Conservation (phyloP, 2,888 invertebrate genomes). For the Cerastis leucographa region DNA sequence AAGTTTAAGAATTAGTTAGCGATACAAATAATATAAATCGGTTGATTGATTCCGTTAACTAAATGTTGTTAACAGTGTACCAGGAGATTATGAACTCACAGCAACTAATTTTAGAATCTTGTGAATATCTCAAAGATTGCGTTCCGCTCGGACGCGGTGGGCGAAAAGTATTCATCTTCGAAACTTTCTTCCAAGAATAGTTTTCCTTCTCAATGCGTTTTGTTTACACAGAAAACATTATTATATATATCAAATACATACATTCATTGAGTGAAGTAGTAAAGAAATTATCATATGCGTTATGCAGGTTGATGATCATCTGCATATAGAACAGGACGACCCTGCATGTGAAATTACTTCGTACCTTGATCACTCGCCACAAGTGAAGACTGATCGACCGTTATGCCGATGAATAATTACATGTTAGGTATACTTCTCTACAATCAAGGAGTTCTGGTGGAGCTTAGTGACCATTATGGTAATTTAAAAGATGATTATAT, state of each 20-base stretch:
- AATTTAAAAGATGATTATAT: slow-evolving; percentile 40
- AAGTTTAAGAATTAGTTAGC: not conserved
- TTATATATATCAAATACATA: not conserved
- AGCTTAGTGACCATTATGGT: slow-evolving; percentile 36
- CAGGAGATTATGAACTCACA: slow-evolving; percentile 20
- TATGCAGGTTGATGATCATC: slow-evolving; percentile 51
- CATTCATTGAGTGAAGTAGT: slow-evolving; percentile 3
- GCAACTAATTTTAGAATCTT: slow-evolving; percentile 36
- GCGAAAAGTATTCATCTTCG: slow-evolving; percentile 36
- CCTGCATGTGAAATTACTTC: slow-evolving; percentile 52
- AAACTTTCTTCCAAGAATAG: slow-evolving; percentile 37
- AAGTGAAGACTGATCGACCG: slow-evolving; percentile 46
- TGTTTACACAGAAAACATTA: not conserved
- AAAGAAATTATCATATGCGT: slow-evolving; percentile 27
- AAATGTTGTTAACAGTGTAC: slow-evolving; percentile 16
- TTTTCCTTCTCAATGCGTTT: slow-evolving; percentile 26
- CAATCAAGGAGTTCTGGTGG: slow-evolving; percentile 57
- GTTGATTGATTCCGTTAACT: not conserved
- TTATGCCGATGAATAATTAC: slow-evolving; percentile 51
- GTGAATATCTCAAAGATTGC: slow-evolving; percentile 36
- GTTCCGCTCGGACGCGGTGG: slow-evolving; percentile 19
- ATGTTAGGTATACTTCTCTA: slow-evolving; percentile 44
- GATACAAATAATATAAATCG: not conserved
- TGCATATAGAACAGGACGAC: slow-evolving; percentile 58
- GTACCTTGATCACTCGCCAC: slow-evolving; percentile 51